Conservation (phyloP, 2,797 vertebrate species). For the Anniella stebbinsi region DNA sequence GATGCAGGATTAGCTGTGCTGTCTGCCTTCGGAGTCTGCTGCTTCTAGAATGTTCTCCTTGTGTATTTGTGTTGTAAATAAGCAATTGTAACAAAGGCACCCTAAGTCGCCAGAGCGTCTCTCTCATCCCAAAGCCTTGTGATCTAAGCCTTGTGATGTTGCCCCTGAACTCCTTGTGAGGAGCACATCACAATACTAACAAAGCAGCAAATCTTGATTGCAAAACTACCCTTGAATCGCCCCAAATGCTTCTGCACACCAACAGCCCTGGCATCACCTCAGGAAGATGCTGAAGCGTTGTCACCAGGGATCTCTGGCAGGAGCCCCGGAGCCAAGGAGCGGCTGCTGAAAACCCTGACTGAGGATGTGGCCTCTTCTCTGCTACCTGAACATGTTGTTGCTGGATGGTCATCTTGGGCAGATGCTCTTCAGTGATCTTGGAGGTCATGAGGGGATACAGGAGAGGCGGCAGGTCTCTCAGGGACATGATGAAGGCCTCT, state of each 20-base stretch:
- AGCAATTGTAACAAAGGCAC: background rate
- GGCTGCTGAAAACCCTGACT: background rate
- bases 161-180: background rate
- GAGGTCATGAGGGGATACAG: background rate
- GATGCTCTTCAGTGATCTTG: background rate
- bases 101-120: background rate
- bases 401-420: background rate
- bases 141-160: background rate
- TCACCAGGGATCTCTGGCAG: background rate
- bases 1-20: no score
- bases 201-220: background rate
- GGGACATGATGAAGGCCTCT: background rate
- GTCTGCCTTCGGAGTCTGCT: background rate
- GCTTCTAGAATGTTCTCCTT: background rate
- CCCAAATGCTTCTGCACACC: background rate
- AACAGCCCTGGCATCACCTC: background rate
- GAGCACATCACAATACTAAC: no score
- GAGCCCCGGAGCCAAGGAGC: background rate
- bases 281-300: background rate
- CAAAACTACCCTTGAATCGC: background rate
- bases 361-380: background rate
- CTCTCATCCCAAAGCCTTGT: background rate
- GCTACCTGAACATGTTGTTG: background rate
- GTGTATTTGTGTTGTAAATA: no score
- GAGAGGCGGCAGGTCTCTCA: background rate